A percentile compares a stretch with the other conserved stretches of the same genome.
These are phyloP conservation scores for Lordiphosa stackelbergi DNA, from an alignment of 1,140 invertebrate genomes.

Conservation along the genomic window DNA sequence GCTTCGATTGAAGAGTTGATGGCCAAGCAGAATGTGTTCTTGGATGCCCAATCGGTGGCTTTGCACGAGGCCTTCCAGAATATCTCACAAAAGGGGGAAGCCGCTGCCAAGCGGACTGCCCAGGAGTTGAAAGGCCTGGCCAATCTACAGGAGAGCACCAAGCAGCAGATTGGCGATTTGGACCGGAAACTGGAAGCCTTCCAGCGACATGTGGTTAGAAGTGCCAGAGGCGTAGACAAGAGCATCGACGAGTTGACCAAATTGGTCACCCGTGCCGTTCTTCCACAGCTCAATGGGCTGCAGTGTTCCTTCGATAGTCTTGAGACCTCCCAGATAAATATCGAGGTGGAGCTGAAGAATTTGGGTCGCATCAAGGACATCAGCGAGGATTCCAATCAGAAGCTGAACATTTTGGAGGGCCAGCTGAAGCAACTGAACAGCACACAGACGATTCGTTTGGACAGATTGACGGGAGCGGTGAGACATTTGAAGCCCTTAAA, in stretches of 20 bases:
- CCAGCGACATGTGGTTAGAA: slow-evolving; percentile 38
- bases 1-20: slow-evolving; percentile 23
- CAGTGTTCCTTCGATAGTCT: slow-evolving; percentile 51
- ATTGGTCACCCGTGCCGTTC: slow-evolving; percentile 42
- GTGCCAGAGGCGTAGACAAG: slow-evolving; percentile 35
- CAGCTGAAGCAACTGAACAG: slow-evolving; percentile 40
- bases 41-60: slow-evolving; percentile 19
- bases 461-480: slow-evolving; percentile 20
- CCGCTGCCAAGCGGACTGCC: slow-evolving; percentile 15
- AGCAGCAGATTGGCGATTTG: slow-evolving; percentile 24
- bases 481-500: slow-evolving; percentile 39
- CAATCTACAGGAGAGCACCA: slow-evolving; percentile 31
- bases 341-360: slow-evolving; percentile 50
- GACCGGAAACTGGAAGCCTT: slow-evolving; percentile 47
- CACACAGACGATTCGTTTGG: slow-evolving; percentile 36
- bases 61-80: slow-evolving; percentile 32
- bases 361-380: slow-evolving; percentile 39
- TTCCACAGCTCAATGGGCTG: slow-evolving; percentile 52
- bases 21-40: slow-evolving; percentile 13
- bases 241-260: slow-evolving; percentile 44
- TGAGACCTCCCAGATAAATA: slow-evolving; percentile 56
- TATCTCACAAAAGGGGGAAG: slow-evolving; percentile 22
- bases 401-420: slow-evolving; percentile 23
- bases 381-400: slow-evolving; percentile 29
- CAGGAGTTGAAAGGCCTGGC: slow-evolving; percentile 27